Conservation (phyloP, 2,888 invertebrate genomes). For the Hydrotaea cyrtoneurina region DNA sequence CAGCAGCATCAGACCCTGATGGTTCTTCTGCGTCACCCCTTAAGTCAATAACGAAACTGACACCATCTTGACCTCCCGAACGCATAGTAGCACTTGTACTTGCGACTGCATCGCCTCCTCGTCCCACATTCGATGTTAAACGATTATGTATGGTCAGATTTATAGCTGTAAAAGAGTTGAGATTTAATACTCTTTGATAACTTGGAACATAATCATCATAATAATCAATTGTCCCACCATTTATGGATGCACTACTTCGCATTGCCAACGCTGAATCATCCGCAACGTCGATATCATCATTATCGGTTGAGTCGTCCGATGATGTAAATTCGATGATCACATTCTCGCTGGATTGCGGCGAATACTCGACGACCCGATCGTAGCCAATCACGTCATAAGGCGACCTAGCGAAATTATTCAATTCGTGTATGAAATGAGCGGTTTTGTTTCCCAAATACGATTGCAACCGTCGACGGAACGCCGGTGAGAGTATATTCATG, state of each 20-base stretch:
- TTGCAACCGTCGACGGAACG: conserved; percentile 87
- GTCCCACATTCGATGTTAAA: conserved; percentile 47
- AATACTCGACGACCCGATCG: conserved; percentile 87
- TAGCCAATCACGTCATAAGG: conserved; percentile 93
- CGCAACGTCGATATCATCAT: conserved; percentile 67
- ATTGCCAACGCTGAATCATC: conserved; percentile 47
- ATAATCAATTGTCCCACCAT: conserved; percentile 66
- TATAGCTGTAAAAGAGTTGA: conserved; percentile 74
- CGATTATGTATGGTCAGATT: conserved; percentile 79
- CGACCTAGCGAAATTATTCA: conserved; percentile 92
- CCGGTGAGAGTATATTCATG: conserved; percentile 83
- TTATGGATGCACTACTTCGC: conserved; percentile 52
- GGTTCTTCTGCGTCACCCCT: conserved; percentile 71
- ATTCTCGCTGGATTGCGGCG: conserved; percentile 80
- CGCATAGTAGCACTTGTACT: conserved; percentile 37
- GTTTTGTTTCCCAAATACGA: conserved; percentile 88
- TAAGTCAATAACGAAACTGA: conserved; percentile 72
- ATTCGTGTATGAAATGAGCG: conserved; percentile 94
- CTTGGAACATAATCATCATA: conserved; percentile 49
- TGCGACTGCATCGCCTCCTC: conserved; percentile 59
- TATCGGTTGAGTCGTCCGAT: conserved; percentile 74
- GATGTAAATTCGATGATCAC: conserved; percentile 76
- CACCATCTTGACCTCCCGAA: conserved; percentile 37
- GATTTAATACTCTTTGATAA: conserved; percentile 62
- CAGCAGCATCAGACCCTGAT: conserved; percentile 27